These are phyloP conservation scores for Tarsius wallacei DNA, from an alignment of 2,797 vertebrate genomes.

Conservation along the genomic window DNA sequence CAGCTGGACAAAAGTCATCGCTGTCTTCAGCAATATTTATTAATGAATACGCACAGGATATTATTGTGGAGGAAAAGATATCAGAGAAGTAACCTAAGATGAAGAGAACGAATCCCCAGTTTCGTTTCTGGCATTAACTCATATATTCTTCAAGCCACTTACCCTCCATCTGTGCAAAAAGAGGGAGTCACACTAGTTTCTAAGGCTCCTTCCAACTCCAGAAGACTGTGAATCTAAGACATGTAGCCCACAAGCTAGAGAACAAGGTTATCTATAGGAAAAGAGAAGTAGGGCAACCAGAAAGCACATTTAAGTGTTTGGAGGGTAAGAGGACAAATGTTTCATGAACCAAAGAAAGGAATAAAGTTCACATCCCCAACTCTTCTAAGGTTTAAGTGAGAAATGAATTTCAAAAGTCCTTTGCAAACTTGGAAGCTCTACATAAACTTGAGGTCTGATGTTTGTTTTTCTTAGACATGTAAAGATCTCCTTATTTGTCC, in stretches of 20 bases:
- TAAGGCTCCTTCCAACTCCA: background rate
- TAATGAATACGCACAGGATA: background rate
- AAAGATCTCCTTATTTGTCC: background rate
- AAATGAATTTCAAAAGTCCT: background rate
- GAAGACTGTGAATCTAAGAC: background rate
- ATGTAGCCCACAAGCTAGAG: background rate
- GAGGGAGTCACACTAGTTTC: background rate
- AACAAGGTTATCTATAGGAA: background rate
- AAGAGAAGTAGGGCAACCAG: background rate
- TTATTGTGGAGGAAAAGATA: background rate
- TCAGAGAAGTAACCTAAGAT: background rate
- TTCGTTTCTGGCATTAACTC: background rate
- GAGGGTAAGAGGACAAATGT: background rate
- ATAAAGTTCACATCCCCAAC: accelerated
- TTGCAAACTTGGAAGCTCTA: background rate
- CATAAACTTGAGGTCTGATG: background rate
- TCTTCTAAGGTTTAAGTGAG: background rate
- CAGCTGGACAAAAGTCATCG: background rate
- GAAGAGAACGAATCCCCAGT: background rate
- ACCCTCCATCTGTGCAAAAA: background rate
- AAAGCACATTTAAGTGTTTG: background rate
- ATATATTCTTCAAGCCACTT: background rate
- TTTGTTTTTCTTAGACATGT: background rate
- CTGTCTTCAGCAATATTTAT: background rate
- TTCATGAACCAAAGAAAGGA: background rate